A percentile compares a stretch with the other conserved stretches of the same genome.
These are phyloP conservation scores for Monoplex corrugatus DNA, from an alignment of 2,888 invertebrate genomes.

Conservation along the genomic window DNA sequence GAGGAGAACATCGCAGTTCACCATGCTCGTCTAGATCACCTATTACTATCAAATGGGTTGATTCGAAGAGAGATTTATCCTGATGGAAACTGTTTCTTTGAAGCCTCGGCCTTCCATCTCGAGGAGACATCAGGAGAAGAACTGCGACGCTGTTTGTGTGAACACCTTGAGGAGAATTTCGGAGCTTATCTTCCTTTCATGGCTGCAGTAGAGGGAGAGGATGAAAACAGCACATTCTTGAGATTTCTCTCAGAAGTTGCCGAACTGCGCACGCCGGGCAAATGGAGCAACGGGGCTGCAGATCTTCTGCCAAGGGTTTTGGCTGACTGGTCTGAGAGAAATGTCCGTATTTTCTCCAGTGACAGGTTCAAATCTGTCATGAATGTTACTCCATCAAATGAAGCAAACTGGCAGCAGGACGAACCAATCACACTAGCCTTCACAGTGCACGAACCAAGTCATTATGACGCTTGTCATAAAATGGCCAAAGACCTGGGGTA, in stretches of 20 bases:
- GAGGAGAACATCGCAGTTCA: too few relatives aligned
- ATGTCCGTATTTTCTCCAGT: background rate
- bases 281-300: conserved; percentile 14
- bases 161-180: conserved; percentile 18
- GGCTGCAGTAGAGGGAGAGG: background rate
- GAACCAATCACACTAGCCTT: conserved; percentile 22
- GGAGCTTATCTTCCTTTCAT: conserved; percentile 6
- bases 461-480: too few relatives aligned
- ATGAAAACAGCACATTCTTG: background rate
- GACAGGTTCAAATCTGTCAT: conserved; percentile 14
- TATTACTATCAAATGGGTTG: background rate
- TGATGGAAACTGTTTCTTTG: conserved; percentile 22
- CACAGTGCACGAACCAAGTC: too few relatives aligned
- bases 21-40: too few relatives aligned
- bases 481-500: too few relatives aligned
- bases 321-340: conserved; percentile 19
- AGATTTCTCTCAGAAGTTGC: background rate
- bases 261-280: background rate
- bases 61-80: conserved; percentile 12
- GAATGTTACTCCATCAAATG: background rate
- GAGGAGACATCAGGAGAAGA: conserved; percentile 15
- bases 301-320: conserved; percentile 17
- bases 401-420: background rate
- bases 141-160: conserved; percentile 17
- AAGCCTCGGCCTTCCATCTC: conserved; percentile 5